Percentiles rank a stretch among this genome's conserved stretches.
Evolutionary conservation across 2,113 vertebrate species (phyloP).

Genomic region (Spea multiplicata): DNA sequence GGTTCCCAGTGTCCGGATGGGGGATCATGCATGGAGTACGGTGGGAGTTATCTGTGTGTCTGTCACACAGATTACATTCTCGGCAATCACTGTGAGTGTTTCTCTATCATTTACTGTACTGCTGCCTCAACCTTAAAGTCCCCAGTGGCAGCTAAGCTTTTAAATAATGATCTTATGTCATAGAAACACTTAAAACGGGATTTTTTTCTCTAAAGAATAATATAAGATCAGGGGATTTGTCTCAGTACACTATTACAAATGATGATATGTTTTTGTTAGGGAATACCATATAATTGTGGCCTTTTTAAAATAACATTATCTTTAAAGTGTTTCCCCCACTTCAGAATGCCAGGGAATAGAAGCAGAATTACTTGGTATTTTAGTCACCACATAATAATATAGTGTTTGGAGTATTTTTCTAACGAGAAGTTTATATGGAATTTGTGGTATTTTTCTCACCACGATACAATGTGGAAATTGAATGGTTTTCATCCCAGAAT

Average conservation of each 20-base stretch:
- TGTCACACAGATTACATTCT: conserved; percentile 82
- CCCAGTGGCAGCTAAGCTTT: too few species aligned
- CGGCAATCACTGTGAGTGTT: conserved; percentile 74
- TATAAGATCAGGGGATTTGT: too few species aligned
- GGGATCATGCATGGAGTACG: conserved; percentile 89
- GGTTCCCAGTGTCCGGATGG: conserved; percentile 87
- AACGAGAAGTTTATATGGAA: background rate
- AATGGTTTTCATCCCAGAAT: background rate
- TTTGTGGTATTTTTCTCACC: background rate
- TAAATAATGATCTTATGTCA: too few species aligned
- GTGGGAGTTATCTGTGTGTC: conserved; percentile 88
- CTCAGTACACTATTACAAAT: too few species aligned
- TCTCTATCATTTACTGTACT: too few species aligned
- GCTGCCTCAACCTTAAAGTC: too few species aligned
- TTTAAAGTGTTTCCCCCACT: background rate
- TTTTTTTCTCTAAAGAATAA: too few species aligned
- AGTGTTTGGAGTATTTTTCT: background rate
- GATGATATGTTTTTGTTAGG: background rate
- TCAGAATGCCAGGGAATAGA: background rate
- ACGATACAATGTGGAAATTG: background rate
- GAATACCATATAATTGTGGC: background rate
- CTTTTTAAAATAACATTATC: background rate
- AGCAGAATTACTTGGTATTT: background rate
- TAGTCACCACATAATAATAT: background rate
- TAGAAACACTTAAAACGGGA: too few species aligned